Percentiles rank a stretch among this genome's conserved stretches.
Conservation (phyloP, 2,113 vertebrate species). For the Embiotoca jacksoni region DNA sequence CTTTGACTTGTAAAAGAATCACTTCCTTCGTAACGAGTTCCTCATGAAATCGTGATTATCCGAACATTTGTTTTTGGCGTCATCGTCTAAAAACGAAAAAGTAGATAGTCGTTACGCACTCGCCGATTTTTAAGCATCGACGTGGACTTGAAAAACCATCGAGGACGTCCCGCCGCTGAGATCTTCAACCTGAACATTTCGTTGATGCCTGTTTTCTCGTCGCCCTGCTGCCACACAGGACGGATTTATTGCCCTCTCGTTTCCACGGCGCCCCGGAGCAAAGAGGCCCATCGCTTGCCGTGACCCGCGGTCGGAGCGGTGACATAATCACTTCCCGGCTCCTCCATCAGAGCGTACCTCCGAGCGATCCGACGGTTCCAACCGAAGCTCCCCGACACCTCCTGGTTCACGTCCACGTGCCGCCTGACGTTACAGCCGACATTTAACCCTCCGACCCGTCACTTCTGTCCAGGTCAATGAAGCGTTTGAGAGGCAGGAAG, state of each 20-base stretch:
- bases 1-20: no score
- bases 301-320: conserved; percentile 5
- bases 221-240: not conserved
- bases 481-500: conserved; percentile 43
- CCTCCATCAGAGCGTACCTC: conserved; percentile 40
- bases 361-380: not conserved
- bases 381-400: no score
- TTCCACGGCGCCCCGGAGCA: conserved; percentile 42
- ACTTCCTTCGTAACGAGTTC: no score
- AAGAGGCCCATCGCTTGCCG: conserved; percentile 29
- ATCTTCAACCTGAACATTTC: conserved; percentile 8
- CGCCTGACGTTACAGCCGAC: not conserved
- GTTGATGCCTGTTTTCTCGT: not conserved
- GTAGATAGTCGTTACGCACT: no score
- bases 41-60: no score
- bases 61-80: no score
- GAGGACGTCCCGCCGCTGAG: not conserved
- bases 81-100: no score
- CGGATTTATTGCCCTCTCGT: conserved; percentile 33
- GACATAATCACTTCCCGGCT: conserved; percentile 34
- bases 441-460: conserved; percentile 40
- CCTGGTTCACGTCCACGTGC: no score
- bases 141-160: no score
- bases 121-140: no score
- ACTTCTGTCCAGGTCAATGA: conserved; percentile 20